A percentile compares a stretch with the other conserved stretches of the same genome.
These are phyloP conservation scores for Dolichomitus sp. DNA, from an alignment of 2,888 invertebrate genomes.

Conservation along the genomic window DNA sequence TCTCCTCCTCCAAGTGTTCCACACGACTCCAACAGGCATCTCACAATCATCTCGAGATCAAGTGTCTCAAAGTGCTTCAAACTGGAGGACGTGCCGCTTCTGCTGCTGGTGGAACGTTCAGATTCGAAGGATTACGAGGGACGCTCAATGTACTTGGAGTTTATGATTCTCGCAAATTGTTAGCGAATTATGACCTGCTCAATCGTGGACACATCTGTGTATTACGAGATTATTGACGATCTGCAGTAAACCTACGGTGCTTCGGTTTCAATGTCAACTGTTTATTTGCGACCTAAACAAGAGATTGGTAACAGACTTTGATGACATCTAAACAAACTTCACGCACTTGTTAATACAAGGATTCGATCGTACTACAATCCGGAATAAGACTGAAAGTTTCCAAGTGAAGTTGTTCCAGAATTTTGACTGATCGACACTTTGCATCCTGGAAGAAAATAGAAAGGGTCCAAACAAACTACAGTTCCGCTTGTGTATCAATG, in stretches of 20 bases:
- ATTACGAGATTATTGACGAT: not conserved
- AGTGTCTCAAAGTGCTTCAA: conserved; percentile 4
- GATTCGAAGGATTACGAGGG: conserved; percentile 9
- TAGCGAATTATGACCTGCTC: conserved; percentile 4
- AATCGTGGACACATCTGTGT: not conserved
- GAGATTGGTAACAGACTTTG: not conserved
- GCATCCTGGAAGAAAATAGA: not conserved
- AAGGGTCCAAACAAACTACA: not conserved
- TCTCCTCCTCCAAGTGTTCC: not conserved
- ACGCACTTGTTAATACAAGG: not conserved
- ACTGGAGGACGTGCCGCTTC: not conserved
- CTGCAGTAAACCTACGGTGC: not conserved
- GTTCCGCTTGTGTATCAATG: not conserved
- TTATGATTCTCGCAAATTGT: conserved; percentile 15
- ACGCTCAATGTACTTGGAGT: not conserved
- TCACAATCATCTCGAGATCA: conserved; percentile 17
- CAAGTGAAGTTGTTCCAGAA: not conserved
- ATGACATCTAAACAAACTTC: not conserved
- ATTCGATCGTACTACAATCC: not conserved
- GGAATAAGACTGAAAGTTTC: not conserved
- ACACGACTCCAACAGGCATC: not conserved
- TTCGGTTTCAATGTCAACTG: conserved; percentile 11
- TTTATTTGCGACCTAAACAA: not conserved
- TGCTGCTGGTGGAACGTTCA: not conserved
- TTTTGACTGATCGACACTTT: not conserved